Base-by-base conservation (phyloP, 2,113 vertebrate genomes). In the Campylomormyrus tamandua region DNA sequence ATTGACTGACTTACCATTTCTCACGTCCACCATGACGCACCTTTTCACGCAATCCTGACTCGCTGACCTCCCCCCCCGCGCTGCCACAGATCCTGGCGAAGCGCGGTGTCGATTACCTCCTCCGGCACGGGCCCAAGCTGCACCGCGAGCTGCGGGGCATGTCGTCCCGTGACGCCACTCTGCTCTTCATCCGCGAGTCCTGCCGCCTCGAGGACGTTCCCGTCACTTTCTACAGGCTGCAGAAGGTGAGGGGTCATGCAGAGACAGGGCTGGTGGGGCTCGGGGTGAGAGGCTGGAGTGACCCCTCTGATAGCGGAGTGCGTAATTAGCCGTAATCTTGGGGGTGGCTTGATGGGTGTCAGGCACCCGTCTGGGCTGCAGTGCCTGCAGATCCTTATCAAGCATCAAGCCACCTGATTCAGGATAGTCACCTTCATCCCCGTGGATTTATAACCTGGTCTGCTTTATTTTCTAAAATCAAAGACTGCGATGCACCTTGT, bases 201-300 rank as follows among this genome's bases (percentile, higher is more conserved):
- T 98, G 96, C 92, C 93, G 93, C 50, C 95, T 99, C 62, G 97
- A 98, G 92, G 98, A 98, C 17, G 97, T 98, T 3, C 97, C 98
- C 0, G 95, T 98, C 91, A 98, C 96, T 31, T 97, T 96, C 95
- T 99, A 98, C 96, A 95, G 95, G 91, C 94, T 98, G 35, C 96
- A 96, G 91, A 97, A 98, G 97, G 98, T 98, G 52, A 92, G 62
- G 45, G 89, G 87, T 24, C 91, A 87, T 5, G 3, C 27, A 35
- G 48, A 15, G 62, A 35, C 15, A 0, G 42, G 92, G 50, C 46
- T 42, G 91, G 42, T 31, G 89, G n/a, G 88, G 17, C 90, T 88
- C 74, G n/a, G 50, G 42, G 50, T 58, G 10, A 45, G 5, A 31
- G 27, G 50, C 19, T 7, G 24, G 7, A 7, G 3, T 9, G n/a